A percentile compares a stretch with the other conserved stretches of the same genome.
Conservation (phyloP, 2,888 invertebrate species). For the Cancer borealis region DNA sequence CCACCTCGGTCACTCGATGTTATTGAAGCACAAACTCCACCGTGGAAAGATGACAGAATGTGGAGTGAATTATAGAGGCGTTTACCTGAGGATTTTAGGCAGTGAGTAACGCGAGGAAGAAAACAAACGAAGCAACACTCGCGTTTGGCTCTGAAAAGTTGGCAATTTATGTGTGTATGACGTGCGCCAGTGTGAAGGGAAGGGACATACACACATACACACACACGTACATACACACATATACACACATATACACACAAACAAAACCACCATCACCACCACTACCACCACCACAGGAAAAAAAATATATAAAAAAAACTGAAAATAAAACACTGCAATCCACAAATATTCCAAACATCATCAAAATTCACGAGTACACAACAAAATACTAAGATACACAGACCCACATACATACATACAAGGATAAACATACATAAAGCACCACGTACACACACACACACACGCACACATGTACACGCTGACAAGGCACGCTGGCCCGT, state of each 20-base stretch:
- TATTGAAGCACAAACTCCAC: not conserved
- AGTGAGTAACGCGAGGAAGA: not conserved
- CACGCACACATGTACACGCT: slow-evolving; percentile 2
- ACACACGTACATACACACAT: slow-evolving; percentile 13
- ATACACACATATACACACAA: slow-evolving; percentile 46
- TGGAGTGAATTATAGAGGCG: not conserved
- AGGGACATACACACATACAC: not conserved
- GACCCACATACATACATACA: slow-evolving; percentile 8
- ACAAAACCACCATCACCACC: not conserved
- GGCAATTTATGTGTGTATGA: slow-evolving; percentile 12
- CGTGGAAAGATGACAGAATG: not conserved
- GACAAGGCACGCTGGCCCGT: not conserved
- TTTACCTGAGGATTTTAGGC: not conserved
- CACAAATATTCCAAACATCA: not conserved
- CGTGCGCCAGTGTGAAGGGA: not conserved
- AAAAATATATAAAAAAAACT: not conserved
- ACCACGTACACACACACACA: not conserved
- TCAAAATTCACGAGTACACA: not conserved
- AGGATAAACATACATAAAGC: not conserved
- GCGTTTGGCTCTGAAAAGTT: not conserved
- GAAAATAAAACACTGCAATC: not conserved
- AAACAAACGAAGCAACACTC: not conserved
- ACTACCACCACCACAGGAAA: not conserved
- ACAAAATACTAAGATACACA: not conserved
- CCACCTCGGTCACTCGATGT: not conserved